Evolutionary conservation across 2,888 invertebrate species (phyloP).

Genomic region (Anthophora plumipes): DNA sequence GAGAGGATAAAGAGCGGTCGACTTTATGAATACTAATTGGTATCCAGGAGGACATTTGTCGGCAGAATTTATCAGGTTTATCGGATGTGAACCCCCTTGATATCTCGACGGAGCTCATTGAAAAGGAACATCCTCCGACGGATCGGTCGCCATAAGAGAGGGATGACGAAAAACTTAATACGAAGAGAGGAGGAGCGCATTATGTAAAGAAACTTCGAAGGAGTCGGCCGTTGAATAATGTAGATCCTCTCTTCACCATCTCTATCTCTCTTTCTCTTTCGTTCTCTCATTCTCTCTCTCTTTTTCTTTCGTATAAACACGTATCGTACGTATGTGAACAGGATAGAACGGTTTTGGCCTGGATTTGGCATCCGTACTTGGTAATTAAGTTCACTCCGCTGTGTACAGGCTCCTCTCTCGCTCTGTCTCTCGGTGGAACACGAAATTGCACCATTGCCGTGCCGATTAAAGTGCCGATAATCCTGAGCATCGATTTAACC

Average conservation of each 20-base stretch:
- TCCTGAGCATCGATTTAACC: slow-evolving; percentile 68
- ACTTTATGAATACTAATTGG: slow-evolving; percentile 74
- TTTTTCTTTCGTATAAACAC: slow-evolving; percentile 54
- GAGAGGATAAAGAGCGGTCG: slow-evolving; percentile 41
- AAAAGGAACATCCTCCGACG: slow-evolving; percentile 57
- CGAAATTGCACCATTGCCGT: slow-evolving; percentile 62
- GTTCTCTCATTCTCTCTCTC: background rate
- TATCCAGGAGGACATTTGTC: slow-evolving; percentile 64
- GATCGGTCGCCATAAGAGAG: slow-evolving; percentile 12
- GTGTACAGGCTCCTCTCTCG: slow-evolving; percentile 21
- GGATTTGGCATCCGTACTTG: slow-evolving; percentile 65
- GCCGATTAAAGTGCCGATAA: slow-evolving; percentile 71
- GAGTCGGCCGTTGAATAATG: slow-evolving; percentile 59
- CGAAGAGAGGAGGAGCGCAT: slow-evolving; percentile 37
- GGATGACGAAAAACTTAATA: slow-evolving; percentile 44
- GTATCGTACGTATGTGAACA: slow-evolving; percentile 45
- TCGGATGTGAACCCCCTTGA: slow-evolving; percentile 55
- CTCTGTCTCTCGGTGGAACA: slow-evolving; percentile 30
- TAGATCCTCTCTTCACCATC: slow-evolving; percentile 15
- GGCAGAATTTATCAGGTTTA: slow-evolving; percentile 69
- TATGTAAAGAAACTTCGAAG: slow-evolving; percentile 44
- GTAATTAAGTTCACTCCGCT: slow-evolving; percentile 64
- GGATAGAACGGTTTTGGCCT: slow-evolving; percentile 44
- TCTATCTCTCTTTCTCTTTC: background rate
- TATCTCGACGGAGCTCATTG: slow-evolving; percentile 64